Evolutionary conservation across 1,140 invertebrate genomes (phyloP).

Genomic region (Papilio glaucus): DNA sequence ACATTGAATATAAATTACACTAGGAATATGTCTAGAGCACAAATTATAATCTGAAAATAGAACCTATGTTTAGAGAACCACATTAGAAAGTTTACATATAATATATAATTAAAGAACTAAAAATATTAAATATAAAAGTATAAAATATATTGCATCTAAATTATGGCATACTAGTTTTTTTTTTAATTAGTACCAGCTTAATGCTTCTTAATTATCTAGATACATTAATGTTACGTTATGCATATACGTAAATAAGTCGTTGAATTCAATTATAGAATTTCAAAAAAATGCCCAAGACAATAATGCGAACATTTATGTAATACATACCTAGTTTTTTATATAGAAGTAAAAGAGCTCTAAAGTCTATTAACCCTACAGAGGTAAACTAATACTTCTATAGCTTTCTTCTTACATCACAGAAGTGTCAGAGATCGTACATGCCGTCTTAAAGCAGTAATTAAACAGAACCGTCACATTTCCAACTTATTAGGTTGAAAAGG

Average conservation of each 20-base stretch:
- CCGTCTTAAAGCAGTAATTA: neutral
- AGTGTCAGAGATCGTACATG: neutral
- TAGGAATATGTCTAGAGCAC: neutral
- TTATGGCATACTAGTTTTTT: conserved; percentile 70
- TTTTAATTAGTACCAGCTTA: conserved; percentile 37
- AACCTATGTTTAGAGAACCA: conserved; percentile 17
- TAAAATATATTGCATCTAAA: conserved; percentile 69
- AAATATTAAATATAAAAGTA: conserved; percentile 52
- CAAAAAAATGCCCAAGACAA: conserved; percentile 22
- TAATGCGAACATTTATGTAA: neutral
- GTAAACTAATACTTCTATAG: no score
- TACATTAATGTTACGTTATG: conserved; percentile 19
- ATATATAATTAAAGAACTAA: conserved; percentile 33
- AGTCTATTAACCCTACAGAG: neutral
- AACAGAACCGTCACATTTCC: neutral
- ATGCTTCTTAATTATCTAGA: conserved; percentile 35
- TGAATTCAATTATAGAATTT: conserved; percentile 1
- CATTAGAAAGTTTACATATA: conserved; percentile 36
- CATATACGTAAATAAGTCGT: conserved; percentile 32
- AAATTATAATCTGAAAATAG: neutral
- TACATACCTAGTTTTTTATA: neutral
- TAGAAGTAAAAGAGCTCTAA: neutral
- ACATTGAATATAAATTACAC: neutral
- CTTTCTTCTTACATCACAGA: no score
- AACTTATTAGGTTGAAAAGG: neutral